Conservation (phyloP, 2,113 vertebrate species). For the Neotoma lepida region DNA sequence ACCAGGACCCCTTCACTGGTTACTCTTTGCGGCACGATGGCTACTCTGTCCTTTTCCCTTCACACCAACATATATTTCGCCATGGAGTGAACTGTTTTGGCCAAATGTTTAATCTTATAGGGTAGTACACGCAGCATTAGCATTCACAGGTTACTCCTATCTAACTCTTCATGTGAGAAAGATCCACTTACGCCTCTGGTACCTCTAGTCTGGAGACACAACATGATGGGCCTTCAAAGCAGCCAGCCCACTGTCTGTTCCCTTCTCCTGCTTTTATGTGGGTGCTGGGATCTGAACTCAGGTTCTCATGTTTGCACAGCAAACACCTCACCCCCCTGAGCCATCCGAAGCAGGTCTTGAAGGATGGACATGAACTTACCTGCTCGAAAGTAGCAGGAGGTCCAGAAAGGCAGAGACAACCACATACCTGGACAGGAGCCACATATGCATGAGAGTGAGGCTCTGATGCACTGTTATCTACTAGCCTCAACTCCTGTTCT, state of each 20-base stretch:
- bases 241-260: neutral
- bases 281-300: neutral
- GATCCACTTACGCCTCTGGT: neutral
- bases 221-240: neutral
- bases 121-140: neutral
- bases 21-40: neutral
- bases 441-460: accelerated
- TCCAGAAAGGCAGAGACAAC: neutral
- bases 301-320: neutral
- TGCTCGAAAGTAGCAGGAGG: neutral
- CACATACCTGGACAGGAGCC: neutral
- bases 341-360: neutral
- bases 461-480: neutral
- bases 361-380: neutral
- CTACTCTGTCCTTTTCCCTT: neutral
- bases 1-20: neutral
- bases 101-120: neutral
- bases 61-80: neutral
- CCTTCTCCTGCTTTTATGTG: neutral
- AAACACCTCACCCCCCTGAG: neutral
- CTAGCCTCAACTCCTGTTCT: neutral
- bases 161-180: accelerated
- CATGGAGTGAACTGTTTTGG: neutral
- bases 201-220: neutral
- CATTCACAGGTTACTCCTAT: too few species aligned